Percentiles rank a stretch among this genome's conserved stretches.
Evolutionary conservation across 2,888 invertebrate species (phyloP).

Genomic region (Carterocephalus palaemon): DNA sequence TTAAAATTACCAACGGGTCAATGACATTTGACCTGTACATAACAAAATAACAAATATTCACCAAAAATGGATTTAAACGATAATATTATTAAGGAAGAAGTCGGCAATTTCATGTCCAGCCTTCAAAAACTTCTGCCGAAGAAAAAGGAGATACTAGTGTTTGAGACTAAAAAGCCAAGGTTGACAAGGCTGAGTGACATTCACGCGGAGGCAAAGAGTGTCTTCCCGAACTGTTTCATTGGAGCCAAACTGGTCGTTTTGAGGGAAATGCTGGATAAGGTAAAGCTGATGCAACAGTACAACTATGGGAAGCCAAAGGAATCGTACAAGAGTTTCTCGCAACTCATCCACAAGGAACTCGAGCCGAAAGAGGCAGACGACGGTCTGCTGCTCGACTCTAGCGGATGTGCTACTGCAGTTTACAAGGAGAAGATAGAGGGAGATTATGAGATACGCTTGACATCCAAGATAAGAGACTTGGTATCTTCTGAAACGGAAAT

Average conservation of each 20-base stretch:
- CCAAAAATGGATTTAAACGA: constrained; percentile 68
- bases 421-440: constrained; percentile 56
- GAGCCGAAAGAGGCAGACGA: constrained; percentile 51
- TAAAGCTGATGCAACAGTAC: constrained; percentile 66
- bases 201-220: constrained; percentile 63
- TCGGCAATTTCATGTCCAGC: constrained; percentile 56
- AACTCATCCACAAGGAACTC: constrained; percentile 63
- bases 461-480: constrained; percentile 64
- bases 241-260: constrained; percentile 60
- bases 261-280: constrained; percentile 60
- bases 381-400: constrained; percentile 56
- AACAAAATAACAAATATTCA: constrained; percentile 36
- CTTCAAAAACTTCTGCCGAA: constrained; percentile 63
- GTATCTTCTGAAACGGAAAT: constrained; percentile 67
- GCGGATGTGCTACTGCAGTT: constrained; percentile 64
- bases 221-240: constrained; percentile 67
- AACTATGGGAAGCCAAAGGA: constrained; percentile 63
- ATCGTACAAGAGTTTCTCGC: constrained; percentile 53
- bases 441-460: constrained; percentile 55
- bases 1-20: constrained; percentile 67
- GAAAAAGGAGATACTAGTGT: constrained; percentile 55
- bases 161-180: constrained; percentile 45
- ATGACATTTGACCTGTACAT: constrained; percentile 62
- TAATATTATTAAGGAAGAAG: constrained; percentile 60
- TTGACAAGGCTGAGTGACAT: constrained; percentile 56